Conservation (phyloP, 2,888 invertebrate species). For the Oligia strigilis region DNA sequence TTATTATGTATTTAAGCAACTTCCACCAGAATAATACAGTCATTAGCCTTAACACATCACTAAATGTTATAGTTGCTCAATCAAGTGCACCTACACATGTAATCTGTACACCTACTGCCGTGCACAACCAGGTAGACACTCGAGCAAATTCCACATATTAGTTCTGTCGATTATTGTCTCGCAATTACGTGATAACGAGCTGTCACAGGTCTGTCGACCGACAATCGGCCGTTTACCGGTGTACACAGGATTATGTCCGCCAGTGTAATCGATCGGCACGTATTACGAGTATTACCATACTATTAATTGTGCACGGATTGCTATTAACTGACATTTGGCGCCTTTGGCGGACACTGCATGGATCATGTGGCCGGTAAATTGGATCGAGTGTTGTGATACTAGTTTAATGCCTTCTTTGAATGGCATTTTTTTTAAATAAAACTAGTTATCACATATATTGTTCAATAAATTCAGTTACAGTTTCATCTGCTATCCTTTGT, state of each 20-base stretch:
- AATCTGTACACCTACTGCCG: constrained; percentile 32
- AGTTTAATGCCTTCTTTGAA: constrained; percentile 5
- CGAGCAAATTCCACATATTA: constrained; percentile 64
- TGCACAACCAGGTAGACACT: constrained; percentile 56
- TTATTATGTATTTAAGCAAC: too few species aligned
- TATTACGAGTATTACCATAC: constrained; percentile 54
- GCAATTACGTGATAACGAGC: constrained; percentile 68
- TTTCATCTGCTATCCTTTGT: neutral
- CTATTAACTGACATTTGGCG: constrained; percentile 47
- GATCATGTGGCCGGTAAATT: constrained; percentile 29
- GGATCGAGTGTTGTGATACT: constrained; percentile 10
- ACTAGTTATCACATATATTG: neutral
- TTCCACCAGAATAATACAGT: constrained; percentile 14
- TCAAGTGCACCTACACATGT: constrained; percentile 38
- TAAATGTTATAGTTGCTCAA: constrained; percentile 41
- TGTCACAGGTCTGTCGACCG: constrained; percentile 54
- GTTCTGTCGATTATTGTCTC: constrained; percentile 65
- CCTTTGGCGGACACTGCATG: constrained; percentile 36
- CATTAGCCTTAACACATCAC: constrained; percentile 44
- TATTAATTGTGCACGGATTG: constrained; percentile 51
- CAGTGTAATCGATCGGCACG: constrained; percentile 53
- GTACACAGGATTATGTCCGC: constrained; percentile 64
- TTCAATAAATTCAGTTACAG: neutral
- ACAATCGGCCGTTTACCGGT: constrained; percentile 57
- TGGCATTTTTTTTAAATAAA: neutral